Evolutionary conservation across 2,797 vertebrate genomes (phyloP).

Genomic region (Cryptoblepharus egeriae): DNA sequence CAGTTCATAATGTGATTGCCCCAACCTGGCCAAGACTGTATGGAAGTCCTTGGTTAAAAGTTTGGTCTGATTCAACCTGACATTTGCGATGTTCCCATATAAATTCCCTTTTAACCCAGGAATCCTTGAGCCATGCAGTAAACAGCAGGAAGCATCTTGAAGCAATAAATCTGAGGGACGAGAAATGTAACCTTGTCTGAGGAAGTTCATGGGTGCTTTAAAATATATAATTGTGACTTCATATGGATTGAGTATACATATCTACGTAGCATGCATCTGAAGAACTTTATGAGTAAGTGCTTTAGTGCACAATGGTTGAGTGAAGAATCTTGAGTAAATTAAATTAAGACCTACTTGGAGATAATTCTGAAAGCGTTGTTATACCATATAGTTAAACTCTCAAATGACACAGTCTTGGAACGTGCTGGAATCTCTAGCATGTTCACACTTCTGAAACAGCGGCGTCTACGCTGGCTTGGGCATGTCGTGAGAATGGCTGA

Average conservation of each 20-base stretch:
- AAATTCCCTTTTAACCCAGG: background rate
- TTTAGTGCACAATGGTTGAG: background rate
- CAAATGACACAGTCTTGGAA: too few relatives aligned
- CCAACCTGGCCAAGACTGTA: background rate
- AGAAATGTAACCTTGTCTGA: background rate
- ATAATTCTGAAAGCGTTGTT: background rate
- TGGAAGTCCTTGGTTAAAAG: background rate
- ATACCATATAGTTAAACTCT: background rate
- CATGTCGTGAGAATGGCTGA: too few relatives aligned
- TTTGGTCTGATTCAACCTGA: background rate
- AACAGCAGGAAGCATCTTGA: constrained; percentile 18
- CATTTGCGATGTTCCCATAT: background rate
- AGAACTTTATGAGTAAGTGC: background rate
- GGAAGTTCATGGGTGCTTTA: background rate
- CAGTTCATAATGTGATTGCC: background rate
- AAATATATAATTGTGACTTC: background rate
- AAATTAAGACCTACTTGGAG: background rate
- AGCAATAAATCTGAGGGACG: background rate
- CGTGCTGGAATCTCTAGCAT: too few relatives aligned
- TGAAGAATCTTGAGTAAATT: background rate
- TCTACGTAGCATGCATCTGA: background rate
- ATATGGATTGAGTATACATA: background rate
- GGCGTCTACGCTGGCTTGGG: too few relatives aligned
- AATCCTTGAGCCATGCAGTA: background rate
- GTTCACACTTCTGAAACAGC: too few relatives aligned